Evolutionary conservation across 2,888 invertebrate species (phyloP).

Genomic region (Sphaeridia pumilis): DNA sequence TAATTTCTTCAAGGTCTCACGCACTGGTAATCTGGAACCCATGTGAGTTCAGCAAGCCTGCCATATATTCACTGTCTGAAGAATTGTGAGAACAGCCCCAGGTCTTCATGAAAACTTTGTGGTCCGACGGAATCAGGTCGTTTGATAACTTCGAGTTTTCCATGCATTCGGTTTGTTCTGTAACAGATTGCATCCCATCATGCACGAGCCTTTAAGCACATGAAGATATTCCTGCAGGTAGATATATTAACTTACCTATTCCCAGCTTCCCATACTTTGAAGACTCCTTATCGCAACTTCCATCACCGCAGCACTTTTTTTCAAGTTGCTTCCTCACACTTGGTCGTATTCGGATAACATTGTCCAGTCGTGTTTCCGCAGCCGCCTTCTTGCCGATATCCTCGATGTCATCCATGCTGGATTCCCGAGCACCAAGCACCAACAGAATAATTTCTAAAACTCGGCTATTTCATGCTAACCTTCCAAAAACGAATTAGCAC

Average conservation of each 20-base stretch:
- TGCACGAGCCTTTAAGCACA: too few relatives aligned
- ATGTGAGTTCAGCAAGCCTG: conserved; percentile 75
- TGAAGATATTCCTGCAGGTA: too few relatives aligned
- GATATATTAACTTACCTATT: too few relatives aligned
- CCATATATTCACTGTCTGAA: conserved; percentile 98
- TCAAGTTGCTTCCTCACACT: background rate
- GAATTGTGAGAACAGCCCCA: conserved; percentile 99
- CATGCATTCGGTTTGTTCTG: background rate
- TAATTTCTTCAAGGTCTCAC: conserved; percentile 5
- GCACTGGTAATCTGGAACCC: conserved; percentile 67
- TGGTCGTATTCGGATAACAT: conserved; percentile 6
- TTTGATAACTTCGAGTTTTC: conserved; percentile 2
- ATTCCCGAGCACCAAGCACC: too few relatives aligned
- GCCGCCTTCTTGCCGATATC: conserved; percentile 6
- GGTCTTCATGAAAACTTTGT: conserved; percentile 65
- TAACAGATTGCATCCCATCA: background rate
- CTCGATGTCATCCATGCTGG: too few relatives aligned
- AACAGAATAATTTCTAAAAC: too few relatives aligned
- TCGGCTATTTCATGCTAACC: too few relatives aligned
- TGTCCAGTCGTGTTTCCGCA: background rate
- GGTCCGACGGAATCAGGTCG: conserved; percentile 15
- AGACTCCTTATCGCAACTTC: background rate
- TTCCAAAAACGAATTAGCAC: too few relatives aligned
- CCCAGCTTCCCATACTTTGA: too few relatives aligned
- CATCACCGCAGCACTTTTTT: background rate